phyloP scores from a whole-genome alignment of 1,140 invertebrate species.

The Pollicipes pollicipes region DNA sequence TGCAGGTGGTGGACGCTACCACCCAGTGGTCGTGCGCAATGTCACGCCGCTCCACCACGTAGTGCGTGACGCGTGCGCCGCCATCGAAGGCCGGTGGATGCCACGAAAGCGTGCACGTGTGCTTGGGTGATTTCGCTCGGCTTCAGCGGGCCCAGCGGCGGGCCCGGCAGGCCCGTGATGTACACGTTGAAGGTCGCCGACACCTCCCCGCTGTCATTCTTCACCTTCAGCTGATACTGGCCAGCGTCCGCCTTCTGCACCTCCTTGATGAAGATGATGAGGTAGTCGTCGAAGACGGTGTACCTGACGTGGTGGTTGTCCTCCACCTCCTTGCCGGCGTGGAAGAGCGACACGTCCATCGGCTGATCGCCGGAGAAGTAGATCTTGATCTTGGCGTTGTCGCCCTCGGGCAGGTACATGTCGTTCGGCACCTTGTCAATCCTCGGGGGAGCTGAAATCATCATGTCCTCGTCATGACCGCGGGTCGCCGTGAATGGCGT shows the following conservation, averaged over 20 bases:
- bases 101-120: slow-evolving; percentile 74
- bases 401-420: slow-evolving; percentile 72
- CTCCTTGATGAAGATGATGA: slow-evolving; percentile 80
- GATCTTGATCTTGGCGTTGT: slow-evolving; percentile 90
- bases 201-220: slow-evolving; percentile 77
- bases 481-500: too few relatives aligned
- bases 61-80: slow-evolving; percentile 71
- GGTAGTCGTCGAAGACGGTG: slow-evolving; percentile 88
- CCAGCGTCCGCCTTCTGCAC: slow-evolving; percentile 67
- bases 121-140: slow-evolving; percentile 70
- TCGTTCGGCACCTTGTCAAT: slow-evolving; percentile 83
- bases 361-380: slow-evolving; percentile 83
- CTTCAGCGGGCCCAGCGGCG: slow-evolving; percentile 80
- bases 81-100: slow-evolving; percentile 80
- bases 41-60: slow-evolving; percentile 79
- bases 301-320: slow-evolving; percentile 71
- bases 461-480: too few relatives aligned
- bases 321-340: slow-evolving; percentile 54
- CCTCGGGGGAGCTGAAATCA: slow-evolving; percentile 60
- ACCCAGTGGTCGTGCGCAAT: slow-evolving; percentile 55
- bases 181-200: slow-evolving; percentile 49
- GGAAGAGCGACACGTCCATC: slow-evolving; percentile 61
- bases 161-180: slow-evolving; percentile 55
- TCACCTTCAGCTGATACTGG: slow-evolving; percentile 63
- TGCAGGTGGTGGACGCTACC: too few relatives aligned